Evolutionary conservation across 2,888 invertebrate species (phyloP).

Genomic region (Ellobium chinense): DNA sequence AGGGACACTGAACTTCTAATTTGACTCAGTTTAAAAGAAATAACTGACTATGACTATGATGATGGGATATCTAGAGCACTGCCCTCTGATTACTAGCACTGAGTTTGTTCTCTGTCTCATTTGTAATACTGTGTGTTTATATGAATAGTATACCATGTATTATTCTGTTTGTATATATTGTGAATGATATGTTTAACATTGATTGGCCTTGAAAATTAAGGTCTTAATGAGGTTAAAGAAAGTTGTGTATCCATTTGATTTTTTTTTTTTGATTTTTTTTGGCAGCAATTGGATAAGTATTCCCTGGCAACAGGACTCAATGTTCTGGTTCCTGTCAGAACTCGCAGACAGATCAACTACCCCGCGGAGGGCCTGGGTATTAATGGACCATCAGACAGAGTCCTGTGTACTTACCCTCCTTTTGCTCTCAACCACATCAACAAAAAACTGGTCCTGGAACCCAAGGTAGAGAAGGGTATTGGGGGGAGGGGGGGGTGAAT

Average conservation of each 20-base stretch:
- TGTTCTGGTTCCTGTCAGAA: slow-evolving; percentile 78
- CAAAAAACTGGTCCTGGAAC: slow-evolving; percentile 78
- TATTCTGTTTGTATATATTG: no score
- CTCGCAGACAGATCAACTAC: slow-evolving; percentile 77
- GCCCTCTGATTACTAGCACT: no score
- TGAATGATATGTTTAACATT: neutral
- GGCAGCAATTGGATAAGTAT: slow-evolving; percentile 56
- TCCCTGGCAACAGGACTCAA: slow-evolving; percentile 74
- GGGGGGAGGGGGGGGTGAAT: no score
- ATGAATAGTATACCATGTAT: no score
- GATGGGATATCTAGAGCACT: no score
- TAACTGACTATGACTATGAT: no score
- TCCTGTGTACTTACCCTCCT: slow-evolving; percentile 69
- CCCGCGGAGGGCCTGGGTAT: slow-evolving; percentile 71
- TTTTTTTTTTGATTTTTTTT: neutral
- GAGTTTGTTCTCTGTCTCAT: no score
- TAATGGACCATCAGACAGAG: slow-evolving; percentile 77
- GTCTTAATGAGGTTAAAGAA: neutral
- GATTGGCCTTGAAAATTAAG: no score
- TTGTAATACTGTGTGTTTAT: no score
- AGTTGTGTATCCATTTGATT: no score
- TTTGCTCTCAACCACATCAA: slow-evolving; percentile 78
- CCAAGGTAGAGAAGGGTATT: slow-evolving; percentile 77
- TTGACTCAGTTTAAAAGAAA: no score
- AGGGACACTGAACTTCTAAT: no score